Conservation (phyloP, 2,797 vertebrate species). For the Catharus ustulatus region DNA sequence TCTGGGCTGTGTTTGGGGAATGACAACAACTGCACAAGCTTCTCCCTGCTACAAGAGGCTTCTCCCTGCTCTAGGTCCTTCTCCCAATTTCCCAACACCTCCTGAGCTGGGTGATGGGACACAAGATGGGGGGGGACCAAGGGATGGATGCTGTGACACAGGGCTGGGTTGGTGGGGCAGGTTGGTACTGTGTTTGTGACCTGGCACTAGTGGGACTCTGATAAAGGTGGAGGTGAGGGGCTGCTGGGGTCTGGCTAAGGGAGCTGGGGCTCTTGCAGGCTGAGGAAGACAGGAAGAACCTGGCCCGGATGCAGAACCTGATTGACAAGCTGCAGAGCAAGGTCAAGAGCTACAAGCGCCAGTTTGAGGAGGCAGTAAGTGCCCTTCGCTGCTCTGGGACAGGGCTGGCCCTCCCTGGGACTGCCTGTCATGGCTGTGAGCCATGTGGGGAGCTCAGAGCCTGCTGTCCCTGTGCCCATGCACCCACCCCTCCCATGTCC, state of each 20-base stretch:
- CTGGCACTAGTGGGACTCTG: not conserved
- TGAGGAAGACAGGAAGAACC: constrained; percentile 92
- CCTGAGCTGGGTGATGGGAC: not conserved
- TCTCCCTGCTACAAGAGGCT: not conserved
- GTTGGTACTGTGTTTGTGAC: not conserved
- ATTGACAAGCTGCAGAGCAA: constrained; percentile 94
- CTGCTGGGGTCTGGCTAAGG: not conserved
- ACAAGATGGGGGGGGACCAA: too few species aligned
- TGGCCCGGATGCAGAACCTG: constrained; percentile 89
- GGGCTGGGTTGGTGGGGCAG: not conserved
- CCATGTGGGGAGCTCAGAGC: rapidly evolving
- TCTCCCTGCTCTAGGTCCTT: not conserved
- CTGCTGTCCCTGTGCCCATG: rapidly evolving
- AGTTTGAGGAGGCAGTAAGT: constrained; percentile 92
- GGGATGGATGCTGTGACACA: rapidly evolving
- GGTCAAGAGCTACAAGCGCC: constrained; percentile 93
- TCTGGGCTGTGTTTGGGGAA: not conserved
- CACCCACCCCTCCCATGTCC: not conserved
- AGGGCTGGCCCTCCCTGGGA: not conserved
- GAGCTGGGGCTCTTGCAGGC: constrained; percentile 68
- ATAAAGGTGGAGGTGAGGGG: not conserved
- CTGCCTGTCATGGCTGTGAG: not conserved
- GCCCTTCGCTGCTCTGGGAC: rapidly evolving
- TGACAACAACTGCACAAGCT: not conserved
- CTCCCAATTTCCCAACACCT: not conserved